These are phyloP conservation scores for Crypturellus tataupa DNA, from an alignment of 2,797 vertebrate genomes.

Conservation along the genomic window DNA sequence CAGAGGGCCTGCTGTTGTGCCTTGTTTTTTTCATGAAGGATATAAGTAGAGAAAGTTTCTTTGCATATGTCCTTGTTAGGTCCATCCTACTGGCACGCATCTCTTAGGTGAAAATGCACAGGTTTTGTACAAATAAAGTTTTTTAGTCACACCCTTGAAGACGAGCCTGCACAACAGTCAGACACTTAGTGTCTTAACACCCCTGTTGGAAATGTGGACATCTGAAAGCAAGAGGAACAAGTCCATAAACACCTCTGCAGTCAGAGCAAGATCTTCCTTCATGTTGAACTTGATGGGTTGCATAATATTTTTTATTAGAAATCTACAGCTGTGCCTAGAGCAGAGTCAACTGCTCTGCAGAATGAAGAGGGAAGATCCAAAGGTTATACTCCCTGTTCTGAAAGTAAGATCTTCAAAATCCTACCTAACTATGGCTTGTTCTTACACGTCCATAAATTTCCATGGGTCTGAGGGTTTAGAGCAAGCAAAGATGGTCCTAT, in stretches of 20 bases:
- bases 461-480: neutral
- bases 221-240: constrained; percentile 20
- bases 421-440: rapidly evolving
- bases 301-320: neutral
- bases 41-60: constrained; percentile 50
- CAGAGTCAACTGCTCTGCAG: neutral
- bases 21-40: constrained; percentile 7
- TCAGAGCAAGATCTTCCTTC: neutral
- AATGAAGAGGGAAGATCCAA: neutral
- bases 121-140: neutral
- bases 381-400: neutral
- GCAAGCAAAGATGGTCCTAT: rapidly evolving
- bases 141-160: neutral
- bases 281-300: neutral
- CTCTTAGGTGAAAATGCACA: neutral
- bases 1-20: neutral
- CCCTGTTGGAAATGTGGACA: constrained; percentile 45
- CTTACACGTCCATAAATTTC: neutral
- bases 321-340: neutral
- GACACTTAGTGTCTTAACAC: neutral
- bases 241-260: neutral
- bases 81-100: neutral
- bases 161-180: neutral
- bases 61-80: neutral
- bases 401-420: neutral